These are phyloP conservation scores for Sesia apiformis DNA, from an alignment of 2,888 invertebrate genomes.

Conservation along the genomic window DNA sequence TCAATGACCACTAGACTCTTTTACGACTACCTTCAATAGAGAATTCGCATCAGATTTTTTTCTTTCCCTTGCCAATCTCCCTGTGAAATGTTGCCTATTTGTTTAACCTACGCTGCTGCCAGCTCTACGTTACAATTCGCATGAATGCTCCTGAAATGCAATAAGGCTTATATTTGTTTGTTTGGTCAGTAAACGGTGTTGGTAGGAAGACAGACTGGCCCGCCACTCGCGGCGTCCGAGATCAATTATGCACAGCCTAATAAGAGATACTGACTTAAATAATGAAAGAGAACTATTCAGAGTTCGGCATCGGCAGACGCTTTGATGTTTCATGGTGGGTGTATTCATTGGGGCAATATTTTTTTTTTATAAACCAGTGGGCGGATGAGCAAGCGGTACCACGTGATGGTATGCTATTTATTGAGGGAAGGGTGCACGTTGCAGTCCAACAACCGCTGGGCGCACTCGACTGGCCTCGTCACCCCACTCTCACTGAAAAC, in stretches of 20 bases:
- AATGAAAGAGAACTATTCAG: conserved; percentile 26
- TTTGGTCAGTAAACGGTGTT: conserved; percentile 9
- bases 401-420: no score
- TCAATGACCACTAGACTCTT: conserved; percentile 1
- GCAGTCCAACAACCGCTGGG: no score
- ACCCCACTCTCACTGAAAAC: no score
- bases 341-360: no score
- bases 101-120: conserved; percentile 2
- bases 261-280: conserved; percentile 22
- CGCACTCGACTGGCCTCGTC: no score
- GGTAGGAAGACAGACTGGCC: conserved; percentile 6
- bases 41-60: conserved; percentile 5
- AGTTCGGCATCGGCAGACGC: not conserved
- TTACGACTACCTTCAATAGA: not conserved
- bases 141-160: not conserved
- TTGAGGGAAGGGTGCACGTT: no score
- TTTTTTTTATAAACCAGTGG: no score
- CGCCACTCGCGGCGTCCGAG: conserved; percentile 14
- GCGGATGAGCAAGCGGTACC: no score
- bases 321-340: no score
- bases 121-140: not conserved
- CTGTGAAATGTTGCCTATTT: conserved; percentile 9
- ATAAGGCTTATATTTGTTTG: conserved; percentile 2
- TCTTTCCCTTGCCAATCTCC: conserved; percentile 9
- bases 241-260: conserved; percentile 42